Percentiles rank a stretch among this genome's conserved stretches.
Conservation (phyloP, 64 coral and sea anemone species). For the Hydrozoanthus tunicans region DNA sequence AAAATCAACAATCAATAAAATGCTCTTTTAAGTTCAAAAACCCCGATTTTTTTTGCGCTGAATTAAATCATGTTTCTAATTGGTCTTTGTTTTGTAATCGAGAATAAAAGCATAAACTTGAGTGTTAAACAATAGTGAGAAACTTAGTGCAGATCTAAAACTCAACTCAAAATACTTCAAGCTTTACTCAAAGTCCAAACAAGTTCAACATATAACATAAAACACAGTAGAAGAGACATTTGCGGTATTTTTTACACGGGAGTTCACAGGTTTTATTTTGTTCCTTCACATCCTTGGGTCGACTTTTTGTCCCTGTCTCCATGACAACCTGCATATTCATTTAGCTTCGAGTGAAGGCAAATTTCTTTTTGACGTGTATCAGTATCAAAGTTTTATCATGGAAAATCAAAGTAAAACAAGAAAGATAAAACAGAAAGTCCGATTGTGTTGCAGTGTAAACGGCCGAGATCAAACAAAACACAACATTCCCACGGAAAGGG, state of each 20-base stretch:
- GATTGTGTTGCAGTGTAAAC: no score
- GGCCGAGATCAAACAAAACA: no score
- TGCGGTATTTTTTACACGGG: neutral
- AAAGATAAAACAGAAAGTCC: neutral
- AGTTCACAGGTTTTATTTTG: neutral
- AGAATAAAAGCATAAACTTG: neutral
- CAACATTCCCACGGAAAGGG: no score
- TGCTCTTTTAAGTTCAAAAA: neutral
- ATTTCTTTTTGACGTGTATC: neutral
- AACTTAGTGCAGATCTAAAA: neutral
- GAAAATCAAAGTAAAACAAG: neutral
- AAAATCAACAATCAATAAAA: neutral
- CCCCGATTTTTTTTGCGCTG: no score
- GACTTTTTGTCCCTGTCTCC: neutral
- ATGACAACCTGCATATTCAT: neutral
- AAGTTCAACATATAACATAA: neutral
- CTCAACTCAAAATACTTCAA: neutral
- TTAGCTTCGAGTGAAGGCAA: neutral
- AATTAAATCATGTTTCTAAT: neutral
- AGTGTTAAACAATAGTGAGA: neutral
- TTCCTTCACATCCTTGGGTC: no score
- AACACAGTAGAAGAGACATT: neutral
- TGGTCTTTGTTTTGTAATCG: neutral
- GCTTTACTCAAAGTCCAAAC: no score
- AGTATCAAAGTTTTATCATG: neutral